Evolutionary conservation across 2,797 vertebrate species (phyloP).

Genomic region (Poeciliopsis infans): DNA sequence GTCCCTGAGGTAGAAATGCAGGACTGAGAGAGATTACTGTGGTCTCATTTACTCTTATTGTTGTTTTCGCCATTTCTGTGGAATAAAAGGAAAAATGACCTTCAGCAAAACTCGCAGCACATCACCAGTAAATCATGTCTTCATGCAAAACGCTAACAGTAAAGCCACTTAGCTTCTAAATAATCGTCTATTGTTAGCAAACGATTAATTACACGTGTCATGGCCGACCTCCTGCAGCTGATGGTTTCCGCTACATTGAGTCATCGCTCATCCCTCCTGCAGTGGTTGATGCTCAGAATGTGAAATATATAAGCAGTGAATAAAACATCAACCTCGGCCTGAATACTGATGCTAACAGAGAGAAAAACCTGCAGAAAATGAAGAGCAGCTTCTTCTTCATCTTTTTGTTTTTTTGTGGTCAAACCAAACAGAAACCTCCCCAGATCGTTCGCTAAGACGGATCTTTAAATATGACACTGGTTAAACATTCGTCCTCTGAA

Average conservation of each 20-base stretch:
- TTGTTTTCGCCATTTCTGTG: slow-evolving; percentile 9
- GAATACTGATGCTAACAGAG: slow-evolving; percentile 66
- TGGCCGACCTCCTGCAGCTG: slow-evolving; percentile 9
- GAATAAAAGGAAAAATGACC: slow-evolving; percentile 18
- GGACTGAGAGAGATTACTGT: background rate
- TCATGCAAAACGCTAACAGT: background rate
- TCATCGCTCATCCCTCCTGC: slow-evolving; percentile 40
- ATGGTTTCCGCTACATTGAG: slow-evolving; percentile 27
- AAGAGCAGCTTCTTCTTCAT: slow-evolving; percentile 14
- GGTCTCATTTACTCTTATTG: slow-evolving; percentile 34
- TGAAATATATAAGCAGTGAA: slow-evolving; percentile 64
- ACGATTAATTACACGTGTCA: background rate
- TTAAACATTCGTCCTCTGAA: slow-evolving; percentile 22
- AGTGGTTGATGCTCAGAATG: slow-evolving; percentile 67
- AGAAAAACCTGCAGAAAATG: slow-evolving; percentile 6
- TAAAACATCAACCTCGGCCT: slow-evolving; percentile 74
- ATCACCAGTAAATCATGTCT: slow-evolving; percentile 14
- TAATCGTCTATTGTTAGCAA: background rate
- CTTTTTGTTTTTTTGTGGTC: background rate
- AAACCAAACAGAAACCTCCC: slow-evolving; percentile 22
- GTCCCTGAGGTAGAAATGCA: slow-evolving; percentile 26
- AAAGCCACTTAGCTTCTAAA: background rate
- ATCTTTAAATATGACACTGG: slow-evolving; percentile 12
- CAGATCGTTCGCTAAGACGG: slow-evolving; percentile 10
- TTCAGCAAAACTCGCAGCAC: slow-evolving; percentile 2